Percentiles rank a stretch among this genome's conserved stretches.
phyloP scores from a whole-genome alignment of 2,888 invertebrate genomes.

The Lepas anatifera region DNA sequence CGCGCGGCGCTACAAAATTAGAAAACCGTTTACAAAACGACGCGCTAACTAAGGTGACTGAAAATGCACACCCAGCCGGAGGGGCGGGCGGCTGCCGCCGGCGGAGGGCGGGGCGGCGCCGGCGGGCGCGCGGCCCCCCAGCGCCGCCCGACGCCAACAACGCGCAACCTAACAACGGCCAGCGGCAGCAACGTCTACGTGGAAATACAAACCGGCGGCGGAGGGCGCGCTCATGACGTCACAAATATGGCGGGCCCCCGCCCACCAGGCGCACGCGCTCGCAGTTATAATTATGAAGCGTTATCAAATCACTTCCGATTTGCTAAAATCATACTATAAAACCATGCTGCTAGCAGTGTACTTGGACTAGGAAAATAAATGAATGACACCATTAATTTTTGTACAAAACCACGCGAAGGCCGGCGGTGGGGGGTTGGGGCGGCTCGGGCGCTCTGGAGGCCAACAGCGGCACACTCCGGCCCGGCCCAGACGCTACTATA shows the following conservation, averaged over 20 bases:
- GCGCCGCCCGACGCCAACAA: background rate
- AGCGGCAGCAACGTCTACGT: background rate
- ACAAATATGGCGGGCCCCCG: background rate
- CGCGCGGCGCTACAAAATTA: slow-evolving; percentile 9
- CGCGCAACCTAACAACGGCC: background rate
- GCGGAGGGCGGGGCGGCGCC: background rate
- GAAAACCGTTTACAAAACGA: slow-evolving; percentile 9
- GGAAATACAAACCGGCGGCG: background rate
- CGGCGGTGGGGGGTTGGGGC: no score
- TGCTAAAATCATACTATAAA: slow-evolving; percentile 12
- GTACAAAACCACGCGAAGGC: background rate
- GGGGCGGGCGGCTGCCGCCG: background rate
- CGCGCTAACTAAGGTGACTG: slow-evolving; percentile 6
- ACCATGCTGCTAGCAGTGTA: slow-evolving; percentile 10
- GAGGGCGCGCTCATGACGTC: background rate
- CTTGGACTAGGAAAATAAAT: slow-evolving; percentile 12
- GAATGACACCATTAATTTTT: slow-evolving; percentile 12
- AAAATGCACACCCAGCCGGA: background rate
- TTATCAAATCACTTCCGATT: slow-evolving; percentile 10
- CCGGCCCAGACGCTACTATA: slow-evolving; percentile 4
- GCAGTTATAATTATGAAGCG: background rate
- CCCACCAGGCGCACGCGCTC: background rate
- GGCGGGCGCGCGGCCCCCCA: background rate
- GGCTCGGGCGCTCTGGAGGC: no score
- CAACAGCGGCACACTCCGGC: no score